Evolutionary conservation across 2,888 invertebrate species (phyloP).

Genomic region (Augochlorella aurata): DNA sequence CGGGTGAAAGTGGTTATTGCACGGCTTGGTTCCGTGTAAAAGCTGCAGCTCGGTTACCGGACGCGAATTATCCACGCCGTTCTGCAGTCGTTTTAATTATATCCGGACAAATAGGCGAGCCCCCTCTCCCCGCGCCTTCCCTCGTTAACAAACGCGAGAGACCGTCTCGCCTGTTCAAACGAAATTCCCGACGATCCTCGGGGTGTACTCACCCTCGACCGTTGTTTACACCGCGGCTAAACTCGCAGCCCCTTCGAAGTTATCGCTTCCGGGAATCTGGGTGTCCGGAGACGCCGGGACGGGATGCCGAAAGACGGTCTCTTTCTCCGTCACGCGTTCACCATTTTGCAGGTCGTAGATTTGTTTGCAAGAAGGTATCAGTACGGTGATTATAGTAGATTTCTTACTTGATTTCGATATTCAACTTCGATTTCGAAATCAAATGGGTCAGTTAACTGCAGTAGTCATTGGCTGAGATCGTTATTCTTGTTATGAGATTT

Average conservation of each 20-base stretch:
- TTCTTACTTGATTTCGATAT: no score
- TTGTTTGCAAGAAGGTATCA: no score
- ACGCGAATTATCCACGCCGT: neutral
- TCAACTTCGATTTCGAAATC: no score
- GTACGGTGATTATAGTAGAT: no score
- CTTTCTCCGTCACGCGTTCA: no score
- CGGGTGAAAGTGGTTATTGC: neutral
- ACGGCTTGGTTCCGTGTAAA: neutral
- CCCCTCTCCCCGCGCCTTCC: neutral
- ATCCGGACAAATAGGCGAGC: neutral
- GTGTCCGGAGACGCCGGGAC: neutral
- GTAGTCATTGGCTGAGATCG: no score
- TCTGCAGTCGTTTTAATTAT: constrained; percentile 6
- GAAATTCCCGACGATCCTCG: neutral
- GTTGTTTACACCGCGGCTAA: constrained; percentile 17
- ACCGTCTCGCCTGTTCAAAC: neutral
- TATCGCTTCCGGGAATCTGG: constrained; percentile 9
- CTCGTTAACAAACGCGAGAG: neutral
- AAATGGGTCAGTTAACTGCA: no score
- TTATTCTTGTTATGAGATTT: no score
- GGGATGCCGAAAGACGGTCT: neutral
- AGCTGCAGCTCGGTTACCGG: constrained; percentile 1
- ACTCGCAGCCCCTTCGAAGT: constrained; percentile 7
- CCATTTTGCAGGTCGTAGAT: no score
- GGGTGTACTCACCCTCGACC: neutral